Evolutionary conservation across 2,113 vertebrate genomes (phyloP).

Genomic region (Cyanistes caeruleus): DNA sequence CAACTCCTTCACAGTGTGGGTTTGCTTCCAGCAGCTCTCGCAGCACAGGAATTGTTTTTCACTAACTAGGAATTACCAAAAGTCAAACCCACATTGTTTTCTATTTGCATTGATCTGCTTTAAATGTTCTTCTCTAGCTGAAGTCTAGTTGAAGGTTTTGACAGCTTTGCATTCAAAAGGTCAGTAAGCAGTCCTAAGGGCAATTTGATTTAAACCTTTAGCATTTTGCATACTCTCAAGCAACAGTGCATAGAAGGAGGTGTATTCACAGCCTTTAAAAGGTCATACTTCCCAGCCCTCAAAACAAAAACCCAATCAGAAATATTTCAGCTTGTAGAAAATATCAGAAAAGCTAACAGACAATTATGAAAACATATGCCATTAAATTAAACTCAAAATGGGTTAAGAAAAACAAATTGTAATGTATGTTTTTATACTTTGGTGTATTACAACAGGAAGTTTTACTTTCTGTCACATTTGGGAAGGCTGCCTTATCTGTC

Average conservation of each 20-base stretch:
- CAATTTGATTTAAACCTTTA: conserved; percentile 49
- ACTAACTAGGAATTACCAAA: background rate
- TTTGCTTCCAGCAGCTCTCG: background rate
- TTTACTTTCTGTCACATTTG: background rate
- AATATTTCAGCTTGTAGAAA: background rate
- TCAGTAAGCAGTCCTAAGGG: conserved; percentile 54
- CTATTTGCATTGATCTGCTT: conserved; percentile 20
- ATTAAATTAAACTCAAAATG: conserved; percentile 14
- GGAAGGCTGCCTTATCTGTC: conserved; percentile 17
- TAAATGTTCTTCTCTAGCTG: conserved; percentile 35
- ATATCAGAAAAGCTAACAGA: background rate
- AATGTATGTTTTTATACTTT: background rate
- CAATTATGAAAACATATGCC: background rate
- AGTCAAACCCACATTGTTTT: conserved; percentile 36
- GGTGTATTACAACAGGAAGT: background rate
- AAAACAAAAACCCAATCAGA: background rate
- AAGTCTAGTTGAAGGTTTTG: conserved; percentile 57
- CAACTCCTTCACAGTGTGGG: background rate
- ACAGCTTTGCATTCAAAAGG: conserved; percentile 56
- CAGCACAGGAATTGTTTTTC: background rate
- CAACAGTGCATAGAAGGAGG: background rate
- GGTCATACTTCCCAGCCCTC: background rate
- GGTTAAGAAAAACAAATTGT: conserved; percentile 7
- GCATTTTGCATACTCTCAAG: conserved; percentile 13
- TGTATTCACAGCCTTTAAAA: background rate